Evolutionary conservation across 2,113 vertebrate species (phyloP).

Genomic region (Chaetura pelagica): DNA sequence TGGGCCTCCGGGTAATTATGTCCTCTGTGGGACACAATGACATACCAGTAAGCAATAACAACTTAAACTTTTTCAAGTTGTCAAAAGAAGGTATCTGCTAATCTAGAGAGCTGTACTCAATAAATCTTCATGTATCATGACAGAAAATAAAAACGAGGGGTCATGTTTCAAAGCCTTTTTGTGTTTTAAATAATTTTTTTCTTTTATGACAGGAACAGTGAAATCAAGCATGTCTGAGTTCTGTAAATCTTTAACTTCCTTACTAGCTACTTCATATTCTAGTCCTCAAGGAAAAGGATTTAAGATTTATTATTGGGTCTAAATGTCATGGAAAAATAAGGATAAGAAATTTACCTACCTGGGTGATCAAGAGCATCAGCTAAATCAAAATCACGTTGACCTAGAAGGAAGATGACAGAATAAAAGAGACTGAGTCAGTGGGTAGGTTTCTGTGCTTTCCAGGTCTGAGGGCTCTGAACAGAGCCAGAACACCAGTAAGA

Average conservation of each 20-base stretch:
- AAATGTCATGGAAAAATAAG: not conserved
- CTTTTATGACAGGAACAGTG: not conserved
- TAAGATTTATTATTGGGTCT: not conserved
- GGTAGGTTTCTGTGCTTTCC: not conserved
- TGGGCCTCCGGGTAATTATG: constrained; percentile 58
- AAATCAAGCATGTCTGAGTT: not conserved
- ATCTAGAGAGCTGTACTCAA: not conserved
- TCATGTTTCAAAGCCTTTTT: not conserved
- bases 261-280: not conserved
- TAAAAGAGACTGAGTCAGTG: not conserved
- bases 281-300: not conserved
- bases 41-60: not conserved
- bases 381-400: constrained; percentile 73
- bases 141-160: not conserved
- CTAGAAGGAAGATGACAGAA: constrained; percentile 41
- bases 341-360: constrained; percentile 1
- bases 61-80: not conserved
- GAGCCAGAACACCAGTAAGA: not conserved
- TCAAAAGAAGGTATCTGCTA: not conserved
- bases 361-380: constrained; percentile 73
- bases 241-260: not conserved
- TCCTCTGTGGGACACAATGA: constrained; percentile 26
- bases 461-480: not conserved
- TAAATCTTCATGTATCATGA: not conserved
- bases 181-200: not conserved